phyloP scores from a whole-genome alignment of 2,113 vertebrate genomes.

The Psittacula cyanocephala region DNA sequence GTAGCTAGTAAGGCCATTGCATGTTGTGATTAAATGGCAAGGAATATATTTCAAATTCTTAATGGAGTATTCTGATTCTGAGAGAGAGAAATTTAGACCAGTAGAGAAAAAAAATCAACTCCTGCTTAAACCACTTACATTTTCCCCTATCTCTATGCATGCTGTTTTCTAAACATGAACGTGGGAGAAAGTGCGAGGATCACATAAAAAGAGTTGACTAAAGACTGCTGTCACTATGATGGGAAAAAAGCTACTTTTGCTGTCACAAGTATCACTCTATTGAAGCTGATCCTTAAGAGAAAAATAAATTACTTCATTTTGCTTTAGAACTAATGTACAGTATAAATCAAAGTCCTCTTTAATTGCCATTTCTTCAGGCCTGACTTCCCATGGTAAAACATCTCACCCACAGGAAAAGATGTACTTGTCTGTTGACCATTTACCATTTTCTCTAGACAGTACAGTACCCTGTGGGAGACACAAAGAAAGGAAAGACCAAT shows the following conservation, averaged over 20 bases:
- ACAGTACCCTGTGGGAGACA: background rate
- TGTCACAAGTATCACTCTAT: background rate
- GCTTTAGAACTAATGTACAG: background rate
- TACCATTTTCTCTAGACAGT: background rate
- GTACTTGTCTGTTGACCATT: background rate
- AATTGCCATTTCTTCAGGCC: slow-evolving; percentile 38
- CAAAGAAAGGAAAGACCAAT: background rate
- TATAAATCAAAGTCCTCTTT: slow-evolving; percentile 40
- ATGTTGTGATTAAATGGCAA: background rate
- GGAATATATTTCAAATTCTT: background rate
- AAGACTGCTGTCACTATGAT: background rate
- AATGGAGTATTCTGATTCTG: background rate
- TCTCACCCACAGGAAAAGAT: slow-evolving; percentile 2
- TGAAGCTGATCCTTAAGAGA: background rate
- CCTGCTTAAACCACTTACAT: background rate
- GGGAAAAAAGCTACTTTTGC: background rate
- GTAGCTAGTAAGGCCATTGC: background rate
- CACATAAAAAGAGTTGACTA: background rate
- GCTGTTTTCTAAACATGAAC: background rate
- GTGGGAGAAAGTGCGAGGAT: background rate
- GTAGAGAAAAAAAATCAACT: background rate
- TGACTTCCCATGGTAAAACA: slow-evolving; percentile 3
- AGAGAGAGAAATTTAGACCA: background rate
- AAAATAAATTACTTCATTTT: background rate
- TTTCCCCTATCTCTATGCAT: background rate